Evolutionary conservation across 2,113 vertebrate species (phyloP).

Genomic region (Empidonax alnorum): DNA sequence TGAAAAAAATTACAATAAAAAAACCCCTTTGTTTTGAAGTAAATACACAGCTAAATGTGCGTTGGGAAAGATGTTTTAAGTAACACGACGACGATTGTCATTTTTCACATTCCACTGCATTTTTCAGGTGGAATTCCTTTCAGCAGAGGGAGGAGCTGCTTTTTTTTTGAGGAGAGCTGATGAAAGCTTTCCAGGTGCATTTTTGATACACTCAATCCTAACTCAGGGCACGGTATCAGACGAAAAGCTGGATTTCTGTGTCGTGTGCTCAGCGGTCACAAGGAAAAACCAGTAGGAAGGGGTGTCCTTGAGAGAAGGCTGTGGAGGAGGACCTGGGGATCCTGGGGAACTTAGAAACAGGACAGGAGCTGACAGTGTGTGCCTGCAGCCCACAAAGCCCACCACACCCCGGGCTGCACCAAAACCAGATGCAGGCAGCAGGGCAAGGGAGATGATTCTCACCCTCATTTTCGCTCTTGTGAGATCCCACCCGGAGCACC

Average conservation of each 20-base stretch:
- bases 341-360: background rate
- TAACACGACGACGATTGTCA: background rate
- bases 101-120: background rate
- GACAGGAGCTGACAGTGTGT: background rate
- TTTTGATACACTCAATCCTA: background rate
- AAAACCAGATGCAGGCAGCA: background rate
- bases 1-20: background rate
- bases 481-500: background rate
- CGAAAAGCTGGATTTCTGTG: background rate
- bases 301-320: background rate
- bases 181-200: background rate
- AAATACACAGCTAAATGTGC: background rate
- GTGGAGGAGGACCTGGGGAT: background rate
- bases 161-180: background rate
- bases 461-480: background rate
- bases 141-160: background rate
- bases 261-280: background rate
- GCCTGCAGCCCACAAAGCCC: background rate
- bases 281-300: background rate
- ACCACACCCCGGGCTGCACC: background rate
- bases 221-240: background rate
- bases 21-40: background rate
- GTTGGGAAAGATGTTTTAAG: background rate
- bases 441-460: background rate
- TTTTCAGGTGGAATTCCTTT: background rate